Percentiles rank a stretch among this genome's conserved stretches.
Evolutionary conservation across 2,113 vertebrate genomes (phyloP).

Genomic region (Bubo scandiacus): DNA sequence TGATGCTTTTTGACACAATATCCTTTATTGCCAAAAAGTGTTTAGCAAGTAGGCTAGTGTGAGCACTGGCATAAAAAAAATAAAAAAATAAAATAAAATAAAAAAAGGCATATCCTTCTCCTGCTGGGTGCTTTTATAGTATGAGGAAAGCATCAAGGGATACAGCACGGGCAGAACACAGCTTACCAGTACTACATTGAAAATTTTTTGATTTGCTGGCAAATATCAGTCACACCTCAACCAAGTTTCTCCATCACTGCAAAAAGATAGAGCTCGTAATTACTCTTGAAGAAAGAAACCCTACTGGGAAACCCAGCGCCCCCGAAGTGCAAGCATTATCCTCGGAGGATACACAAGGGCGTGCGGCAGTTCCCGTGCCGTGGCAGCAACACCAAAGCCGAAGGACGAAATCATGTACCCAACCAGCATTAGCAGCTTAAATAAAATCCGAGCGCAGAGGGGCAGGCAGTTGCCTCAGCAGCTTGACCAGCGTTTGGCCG

Average conservation of each 20-base stretch:
- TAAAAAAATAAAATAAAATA: too few species aligned
- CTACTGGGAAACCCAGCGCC: neutral
- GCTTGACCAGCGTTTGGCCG: neutral
- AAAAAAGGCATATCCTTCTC: neutral
- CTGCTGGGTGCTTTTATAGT: neutral
- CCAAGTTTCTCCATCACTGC: neutral
- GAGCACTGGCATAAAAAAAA: neutral
- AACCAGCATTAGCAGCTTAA: neutral
- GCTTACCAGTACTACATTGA: neutral
- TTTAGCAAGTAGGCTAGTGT: neutral
- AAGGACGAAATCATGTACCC: too few species aligned
- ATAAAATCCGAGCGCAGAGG: too few species aligned
- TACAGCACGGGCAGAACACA: neutral
- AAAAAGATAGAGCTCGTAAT: neutral
- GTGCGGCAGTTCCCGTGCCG: neutral
- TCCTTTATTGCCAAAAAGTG: neutral
- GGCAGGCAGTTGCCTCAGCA: neutral
- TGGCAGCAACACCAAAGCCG: neutral
- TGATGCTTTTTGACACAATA: neutral
- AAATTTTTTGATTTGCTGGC: neutral
- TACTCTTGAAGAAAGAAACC: neutral
- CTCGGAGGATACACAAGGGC: neutral
- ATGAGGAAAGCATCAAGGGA: neutral
- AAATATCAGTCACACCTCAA: neutral
- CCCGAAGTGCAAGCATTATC: neutral